phyloP scores from a whole-genome alignment of 2,113 vertebrate genomes.

The Microtus oregoni region DNA sequence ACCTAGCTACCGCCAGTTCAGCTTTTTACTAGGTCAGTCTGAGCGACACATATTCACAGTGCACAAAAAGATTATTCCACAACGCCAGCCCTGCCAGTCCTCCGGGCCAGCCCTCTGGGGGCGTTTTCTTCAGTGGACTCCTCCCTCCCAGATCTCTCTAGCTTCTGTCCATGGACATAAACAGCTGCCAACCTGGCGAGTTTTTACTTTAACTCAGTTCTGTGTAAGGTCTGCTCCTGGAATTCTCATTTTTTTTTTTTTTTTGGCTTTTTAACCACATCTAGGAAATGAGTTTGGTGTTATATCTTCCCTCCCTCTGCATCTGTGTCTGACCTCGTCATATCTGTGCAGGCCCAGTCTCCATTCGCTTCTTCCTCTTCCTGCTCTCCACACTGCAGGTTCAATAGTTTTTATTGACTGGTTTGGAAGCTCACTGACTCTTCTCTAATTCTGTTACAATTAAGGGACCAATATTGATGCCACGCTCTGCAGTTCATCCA shows the following conservation, averaged over 20 bases:
- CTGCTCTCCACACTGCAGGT: neutral
- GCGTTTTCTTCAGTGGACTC: neutral
- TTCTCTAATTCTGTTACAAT: neutral
- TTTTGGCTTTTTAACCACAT: neutral
- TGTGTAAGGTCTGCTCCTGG: neutral
- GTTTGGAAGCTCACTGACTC: neutral
- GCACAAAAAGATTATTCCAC: neutral
- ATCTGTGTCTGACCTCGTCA: neutral
- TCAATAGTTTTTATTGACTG: neutral
- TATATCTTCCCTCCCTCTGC: neutral
- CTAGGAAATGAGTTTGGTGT: neutral
- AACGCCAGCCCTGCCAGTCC: neutral
- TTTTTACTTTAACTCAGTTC: neutral
- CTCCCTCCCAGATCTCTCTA: neutral
- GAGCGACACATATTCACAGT: neutral
- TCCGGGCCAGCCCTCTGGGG: neutral
- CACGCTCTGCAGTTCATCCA: neutral
- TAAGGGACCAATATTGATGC: neutral
- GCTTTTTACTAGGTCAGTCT: neutral
- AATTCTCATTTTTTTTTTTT: neutral
- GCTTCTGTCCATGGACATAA: neutral
- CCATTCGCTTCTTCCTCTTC: rapidly evolving
- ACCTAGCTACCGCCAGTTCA: neutral
- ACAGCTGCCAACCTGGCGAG: neutral
- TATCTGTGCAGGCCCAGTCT: neutral